A percentile compares a stretch with the other conserved stretches of the same genome.
These are phyloP conservation scores for Vespertilio murinus DNA, from an alignment of 2,797 vertebrate genomes.

Conservation along the genomic window DNA sequence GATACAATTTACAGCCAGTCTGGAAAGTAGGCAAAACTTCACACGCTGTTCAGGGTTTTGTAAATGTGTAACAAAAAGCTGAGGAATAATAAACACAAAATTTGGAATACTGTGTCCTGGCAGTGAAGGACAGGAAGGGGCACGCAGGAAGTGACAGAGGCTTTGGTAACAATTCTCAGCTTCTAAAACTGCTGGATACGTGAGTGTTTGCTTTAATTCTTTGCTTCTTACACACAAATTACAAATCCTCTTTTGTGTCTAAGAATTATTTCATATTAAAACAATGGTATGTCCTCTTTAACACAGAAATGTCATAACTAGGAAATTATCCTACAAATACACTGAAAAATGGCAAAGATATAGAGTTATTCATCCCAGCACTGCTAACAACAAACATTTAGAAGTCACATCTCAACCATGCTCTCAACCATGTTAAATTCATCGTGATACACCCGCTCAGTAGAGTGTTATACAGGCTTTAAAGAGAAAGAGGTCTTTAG, in stretches of 20 bases:
- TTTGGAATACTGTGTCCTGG: neutral
- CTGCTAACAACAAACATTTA: neutral
- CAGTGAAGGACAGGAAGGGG: neutral
- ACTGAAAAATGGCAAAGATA: neutral
- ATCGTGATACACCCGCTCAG: neutral
- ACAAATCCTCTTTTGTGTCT: neutral
- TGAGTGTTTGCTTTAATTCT: neutral
- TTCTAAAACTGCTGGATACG: neutral
- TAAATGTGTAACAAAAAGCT: neutral
- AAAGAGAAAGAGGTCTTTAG: neutral
- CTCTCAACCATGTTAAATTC: neutral
- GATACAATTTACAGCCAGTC: neutral
- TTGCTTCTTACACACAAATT: neutral
- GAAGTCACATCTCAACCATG: neutral
- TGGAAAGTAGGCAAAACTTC: neutral
- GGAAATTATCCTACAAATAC: neutral
- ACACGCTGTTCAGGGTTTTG: neutral
- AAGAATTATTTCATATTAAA: conserved; percentile 3
- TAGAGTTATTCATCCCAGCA: neutral
- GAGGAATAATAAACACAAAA: neutral
- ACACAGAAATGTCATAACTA: neutral
- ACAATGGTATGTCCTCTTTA: neutral
- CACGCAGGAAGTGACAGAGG: accelerated
- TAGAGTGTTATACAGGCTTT: neutral
- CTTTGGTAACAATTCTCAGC: accelerated